phyloP scores from a whole-genome alignment of 2,888 invertebrate genomes.

The Drosophila ochracea region DNA sequence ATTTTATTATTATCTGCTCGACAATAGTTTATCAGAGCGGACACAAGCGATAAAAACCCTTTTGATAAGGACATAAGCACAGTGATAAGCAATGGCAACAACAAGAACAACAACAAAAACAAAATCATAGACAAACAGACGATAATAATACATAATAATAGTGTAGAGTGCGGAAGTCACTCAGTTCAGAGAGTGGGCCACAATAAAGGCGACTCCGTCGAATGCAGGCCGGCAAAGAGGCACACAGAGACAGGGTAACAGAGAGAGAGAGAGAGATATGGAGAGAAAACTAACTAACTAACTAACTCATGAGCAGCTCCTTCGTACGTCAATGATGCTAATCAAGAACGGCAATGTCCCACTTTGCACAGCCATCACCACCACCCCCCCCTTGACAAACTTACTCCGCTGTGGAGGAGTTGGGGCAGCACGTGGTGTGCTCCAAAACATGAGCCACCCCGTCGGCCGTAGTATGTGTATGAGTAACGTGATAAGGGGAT shows the following conservation, averaged over 20 bases:
- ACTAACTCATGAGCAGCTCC: slow-evolving; percentile 39
- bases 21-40: slow-evolving; percentile 74
- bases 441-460: slow-evolving; percentile 68
- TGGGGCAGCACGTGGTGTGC: slow-evolving; percentile 73
- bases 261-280: background rate
- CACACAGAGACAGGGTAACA: background rate
- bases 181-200: slow-evolving; percentile 23
- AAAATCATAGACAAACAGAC: slow-evolving; percentile 70
- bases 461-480: slow-evolving; percentile 43
- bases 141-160: slow-evolving; percentile 77
- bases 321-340: slow-evolving; percentile 65
- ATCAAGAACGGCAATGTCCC: slow-evolving; percentile 65
- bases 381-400: background rate
- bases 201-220: slow-evolving; percentile 33
- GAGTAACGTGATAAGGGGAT: slow-evolving; percentile 61
- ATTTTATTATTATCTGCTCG: slow-evolving; percentile 65
- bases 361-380: slow-evolving; percentile 21
- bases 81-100: slow-evolving; percentile 62
- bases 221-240: slow-evolving; percentile 51
- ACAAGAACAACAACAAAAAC: slow-evolving; percentile 33
- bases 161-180: slow-evolving; percentile 47
- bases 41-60: slow-evolving; percentile 63
- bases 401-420: slow-evolving; percentile 35
- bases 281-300: slow-evolving; percentile 1
- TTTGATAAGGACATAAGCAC: slow-evolving; percentile 73